Base-by-base conservation (phyloP, 2,113 vertebrate species). In the Melierax canorus region DNA sequence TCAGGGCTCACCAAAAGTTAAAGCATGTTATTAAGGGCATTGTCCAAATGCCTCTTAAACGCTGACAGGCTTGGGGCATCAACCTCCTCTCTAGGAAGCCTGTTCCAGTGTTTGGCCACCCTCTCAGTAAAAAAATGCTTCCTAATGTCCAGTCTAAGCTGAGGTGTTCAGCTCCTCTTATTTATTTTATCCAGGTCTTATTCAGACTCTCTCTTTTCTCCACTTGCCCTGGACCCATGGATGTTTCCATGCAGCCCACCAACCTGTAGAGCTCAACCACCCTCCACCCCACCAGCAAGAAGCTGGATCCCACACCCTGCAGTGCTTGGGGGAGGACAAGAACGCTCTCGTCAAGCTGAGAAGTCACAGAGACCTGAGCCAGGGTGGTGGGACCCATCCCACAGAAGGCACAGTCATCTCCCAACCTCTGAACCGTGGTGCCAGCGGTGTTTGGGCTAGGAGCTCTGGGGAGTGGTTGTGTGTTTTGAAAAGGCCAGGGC, bases 401-500 rank as follows among this genome's bases (percentile, higher is more conserved):
- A 0, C 24, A 32, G 17, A n/a, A 7, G 18, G 7, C 7, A 59
- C 15, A 71, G 38, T 10, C 23, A 1, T 11, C 29, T 27, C 21
- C 24, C 75, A 56, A 0, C 12, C 36, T 71, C 80, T 32, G 30
- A 86, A 46, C 22, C 1, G 0, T 5, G n/a, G 7, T 59, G 48
- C 13, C 29, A 39, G 46, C 1, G 3, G 14, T 50, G 27, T 38
- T 67, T 79, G 46, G 38, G 16, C n/a, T 24, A 14, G 34, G 64
- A 85, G 10, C 3, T 8, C 1, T 15, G 58, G 19, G 14, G 32
- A 18, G 19, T 22, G 38, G 17, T 8, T 41, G 51, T 7, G 15
- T 12, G 34, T 90, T 82, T 88, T 39, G 46, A 69, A 32, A 74
- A 78, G 11, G 6, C 9, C 55, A 62, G 30, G 32, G 23, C 50